phyloP scores from a whole-genome alignment of 2,888 invertebrate genomes.

The Amphipoea lucens region DNA sequence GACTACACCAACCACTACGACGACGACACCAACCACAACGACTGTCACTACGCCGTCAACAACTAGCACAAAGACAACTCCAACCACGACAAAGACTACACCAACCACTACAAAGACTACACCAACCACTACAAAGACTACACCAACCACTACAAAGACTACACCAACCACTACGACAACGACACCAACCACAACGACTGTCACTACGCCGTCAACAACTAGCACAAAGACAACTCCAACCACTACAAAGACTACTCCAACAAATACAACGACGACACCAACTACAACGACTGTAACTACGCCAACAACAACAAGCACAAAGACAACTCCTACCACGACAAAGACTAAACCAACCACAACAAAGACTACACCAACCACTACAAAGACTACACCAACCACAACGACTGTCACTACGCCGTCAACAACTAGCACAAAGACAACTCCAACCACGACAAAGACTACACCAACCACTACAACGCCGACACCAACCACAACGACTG shows the following conservation, averaged over 20 bases:
- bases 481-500: background rate
- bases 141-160: background rate
- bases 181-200: fast-evolving
- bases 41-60: background rate
- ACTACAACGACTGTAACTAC: background rate
- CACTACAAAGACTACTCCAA: background rate
- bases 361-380: background rate
- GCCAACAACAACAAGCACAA: background rate
- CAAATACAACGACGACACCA: background rate
- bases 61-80: background rate
- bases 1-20: no score
- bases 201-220: no score
- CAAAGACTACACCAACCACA: background rate
- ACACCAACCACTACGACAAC: background rate
- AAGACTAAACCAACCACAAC: no score
- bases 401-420: background rate
- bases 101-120: background rate
- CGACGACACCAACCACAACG: background rate
- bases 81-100: no score
- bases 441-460: background rate
- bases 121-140: background rate
- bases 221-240: background rate
- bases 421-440: background rate
- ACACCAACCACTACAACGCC: background rate
- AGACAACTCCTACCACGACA: background rate